Evolutionary conservation across 2,797 vertebrate species (phyloP).

Genomic region (Phylloscopus collybita): DNA sequence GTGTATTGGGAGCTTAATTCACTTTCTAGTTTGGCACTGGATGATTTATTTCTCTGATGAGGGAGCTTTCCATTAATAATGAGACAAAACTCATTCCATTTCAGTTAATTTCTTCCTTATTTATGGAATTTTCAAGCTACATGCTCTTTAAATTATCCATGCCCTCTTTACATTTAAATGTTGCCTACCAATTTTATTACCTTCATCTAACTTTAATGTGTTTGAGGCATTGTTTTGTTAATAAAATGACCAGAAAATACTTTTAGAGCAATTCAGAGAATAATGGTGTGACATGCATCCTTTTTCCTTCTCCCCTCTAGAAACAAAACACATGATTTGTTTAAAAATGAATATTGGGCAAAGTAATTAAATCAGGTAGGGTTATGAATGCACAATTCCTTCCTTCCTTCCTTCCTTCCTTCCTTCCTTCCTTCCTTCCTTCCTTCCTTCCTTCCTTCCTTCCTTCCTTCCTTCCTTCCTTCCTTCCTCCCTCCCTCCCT

Average conservation of each 20-base stretch:
- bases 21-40: conserved; percentile 4
- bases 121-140: conserved; percentile 26
- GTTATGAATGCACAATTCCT: neutral
- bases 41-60: conserved; percentile 42
- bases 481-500: neutral
- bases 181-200: conserved; percentile 17
- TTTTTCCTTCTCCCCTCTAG: neutral
- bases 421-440: neutral
- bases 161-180: conserved; percentile 28
- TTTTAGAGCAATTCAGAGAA: neutral
- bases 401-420: neutral
- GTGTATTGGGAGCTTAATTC: neutral
- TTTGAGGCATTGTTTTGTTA: conserved; percentile 31
- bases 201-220: conserved; percentile 8
- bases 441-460: neutral
- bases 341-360: neutral
- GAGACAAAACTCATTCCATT: conserved; percentile 30
- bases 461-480: neutral
- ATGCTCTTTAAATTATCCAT: conserved; percentile 40
- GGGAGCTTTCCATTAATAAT: conserved; percentile 25
- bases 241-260: neutral
- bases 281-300: neutral
- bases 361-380: neutral
- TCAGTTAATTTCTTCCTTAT: conserved; percentile 51
- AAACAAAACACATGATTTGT: neutral